Conservation (phyloP, 2,797 vertebrate species). For the Trachops cirrhosus region DNA sequence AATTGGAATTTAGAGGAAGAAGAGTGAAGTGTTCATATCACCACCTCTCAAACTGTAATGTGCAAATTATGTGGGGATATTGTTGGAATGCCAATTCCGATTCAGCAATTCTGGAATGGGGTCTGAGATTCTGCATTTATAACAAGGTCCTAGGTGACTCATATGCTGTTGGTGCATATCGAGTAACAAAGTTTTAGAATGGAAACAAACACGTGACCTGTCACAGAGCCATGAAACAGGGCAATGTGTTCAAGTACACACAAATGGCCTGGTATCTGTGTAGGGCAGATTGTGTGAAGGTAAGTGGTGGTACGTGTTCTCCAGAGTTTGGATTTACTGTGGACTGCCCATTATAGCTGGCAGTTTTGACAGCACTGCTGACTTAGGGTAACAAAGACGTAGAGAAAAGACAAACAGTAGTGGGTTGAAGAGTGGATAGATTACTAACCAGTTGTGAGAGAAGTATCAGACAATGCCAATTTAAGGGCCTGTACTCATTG, state of each 20-base stretch:
- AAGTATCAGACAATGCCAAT: constrained; percentile 1
- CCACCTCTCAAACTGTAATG: neutral
- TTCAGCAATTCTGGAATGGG: neutral
- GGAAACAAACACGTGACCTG: neutral
- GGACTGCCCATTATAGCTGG: neutral
- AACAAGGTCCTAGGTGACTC: neutral
- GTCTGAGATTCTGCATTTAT: neutral
- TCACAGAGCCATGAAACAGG: neutral
- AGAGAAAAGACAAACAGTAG: neutral
- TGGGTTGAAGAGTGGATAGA: neutral
- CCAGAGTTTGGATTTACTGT: neutral
- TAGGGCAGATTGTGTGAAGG: neutral
- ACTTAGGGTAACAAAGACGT: neutral
- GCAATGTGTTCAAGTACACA: neutral
- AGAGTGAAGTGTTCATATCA: neutral
- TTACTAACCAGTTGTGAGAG: neutral
- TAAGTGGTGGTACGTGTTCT: neutral
- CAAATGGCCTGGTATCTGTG: neutral
- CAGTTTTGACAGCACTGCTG: neutral
- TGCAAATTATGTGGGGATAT: neutral
- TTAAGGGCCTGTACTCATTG: neutral
- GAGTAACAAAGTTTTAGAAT: constrained; percentile 11
- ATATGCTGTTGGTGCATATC: neutral
- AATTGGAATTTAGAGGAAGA: neutral
- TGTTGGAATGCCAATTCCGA: neutral